Base-by-base conservation (phyloP, 2,888 invertebrate genomes). In the Leucophenga montana region DNA sequence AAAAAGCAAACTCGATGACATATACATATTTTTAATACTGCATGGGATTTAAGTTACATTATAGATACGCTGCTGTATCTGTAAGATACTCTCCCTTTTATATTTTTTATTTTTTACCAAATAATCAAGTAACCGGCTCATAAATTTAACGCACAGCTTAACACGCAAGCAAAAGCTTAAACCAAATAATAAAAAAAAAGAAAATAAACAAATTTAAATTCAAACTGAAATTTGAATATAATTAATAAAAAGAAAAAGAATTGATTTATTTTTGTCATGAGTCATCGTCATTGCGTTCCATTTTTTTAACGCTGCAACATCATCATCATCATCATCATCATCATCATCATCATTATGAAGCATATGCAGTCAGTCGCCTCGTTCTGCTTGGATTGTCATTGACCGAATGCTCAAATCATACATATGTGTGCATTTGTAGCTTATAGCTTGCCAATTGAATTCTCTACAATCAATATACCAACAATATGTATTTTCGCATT, bases 251-350 rank as follows among this genome's bases (percentile, higher is more conserved):
- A 39, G 11, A 5, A 39, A 39, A 39, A 3, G 11, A 56, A 54
- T 66, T 66, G 66, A 66, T 54, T 66, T n/a, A 33, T 54, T 53
- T 50, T 50, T 6, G n/a, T 6, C 50, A 61, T 61, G 70, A 70
- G 66, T 66, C 73, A 71, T 66, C 54, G 20, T 61, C 68, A 59
- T 53, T 66, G n/a, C n/a, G n/a, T n/a, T n/a, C n/a, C n/a, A n/a
- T n/a, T n/a, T n/a, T n/a, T n/a, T n/a, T n/a, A n/a, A n/a, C n/a
- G n/a, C n/a, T n/a, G n/a, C n/a, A 66, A 57, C 56, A 67, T 68
- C 18, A 68, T 65, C 73, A 44, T 62, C 62, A 33, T 61, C 69
- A 59, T 54, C 73, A 64, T 61, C 61, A 48, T 27, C 67, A 53
- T 39, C 68, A 3, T 2, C 4, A 27, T 3, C 27, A 3, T 27